Evolutionary conservation across 2,888 invertebrate species (phyloP), one percentile per base, ranked within the genome.

Genomic region (Eristalis arbustorum): DNA sequence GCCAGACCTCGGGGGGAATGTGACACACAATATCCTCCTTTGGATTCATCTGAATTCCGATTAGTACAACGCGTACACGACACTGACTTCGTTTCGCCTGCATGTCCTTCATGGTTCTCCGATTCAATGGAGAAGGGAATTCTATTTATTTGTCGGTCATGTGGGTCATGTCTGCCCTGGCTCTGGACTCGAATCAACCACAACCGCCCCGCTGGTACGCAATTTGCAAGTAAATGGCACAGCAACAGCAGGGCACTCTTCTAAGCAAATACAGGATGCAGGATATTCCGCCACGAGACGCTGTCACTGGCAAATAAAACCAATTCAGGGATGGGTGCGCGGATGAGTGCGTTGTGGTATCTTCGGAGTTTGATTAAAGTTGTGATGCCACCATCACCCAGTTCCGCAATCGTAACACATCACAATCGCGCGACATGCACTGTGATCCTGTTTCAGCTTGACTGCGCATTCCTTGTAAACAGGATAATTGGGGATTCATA

Each of bases 111-210:
- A 73, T 77, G 34, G 37, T 25, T 25, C 25, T 64, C 72, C 77
- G 56, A 62, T 76, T 71, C 80, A 76, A 77, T 76, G 42, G 49
- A 73, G 37, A 57, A 25, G 40, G 76, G 75, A 68, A 67, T 37
- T 56, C 61, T 57, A 63, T 81, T 85, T 82, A 82, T 85, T 82
- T 87, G 77, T 82, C 75, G 78, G 87, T 87, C 82, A 87, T 82
- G 78, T 76, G 78, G 78, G 87, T 87, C 82, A 87, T 82, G 78
- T 76, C 73, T 28, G 25, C 25, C 59, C 56, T 18, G 18, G n/a
- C 56, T 59, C 59, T 59, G 59, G 23, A 25, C n/a, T n/a, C 23
- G 59, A 14, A 59, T 59, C 23, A 59, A 25, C 59, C 57, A 22
- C 57, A 59, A 66, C 49, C 6, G 0, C 8, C 18, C 5, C 1